Evolutionary conservation across 1,140 invertebrate species (phyloP).

Genomic region (Hylyphantes graminicola): DNA sequence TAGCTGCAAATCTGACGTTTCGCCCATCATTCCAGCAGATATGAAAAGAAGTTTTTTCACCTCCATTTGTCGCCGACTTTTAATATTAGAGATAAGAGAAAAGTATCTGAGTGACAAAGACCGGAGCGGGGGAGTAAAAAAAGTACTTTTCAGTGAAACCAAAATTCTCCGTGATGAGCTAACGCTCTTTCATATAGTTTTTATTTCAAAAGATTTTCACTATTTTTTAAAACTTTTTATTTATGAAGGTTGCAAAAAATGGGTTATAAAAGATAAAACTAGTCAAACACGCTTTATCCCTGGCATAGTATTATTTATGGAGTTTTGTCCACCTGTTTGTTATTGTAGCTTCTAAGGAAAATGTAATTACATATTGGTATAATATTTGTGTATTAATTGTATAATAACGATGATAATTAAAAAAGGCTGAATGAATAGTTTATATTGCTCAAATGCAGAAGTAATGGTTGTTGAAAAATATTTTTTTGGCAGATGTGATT

Average conservation of each 20-base stretch:
- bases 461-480: too few relatives aligned
- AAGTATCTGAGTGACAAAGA: not conserved
- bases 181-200: not conserved
- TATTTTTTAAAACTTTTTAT: not conserved
- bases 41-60: conserved; percentile 12
- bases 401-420: too few relatives aligned
- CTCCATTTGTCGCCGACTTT: conserved; percentile 2
- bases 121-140: not conserved
- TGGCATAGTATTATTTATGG: too few relatives aligned
- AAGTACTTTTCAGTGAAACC: conserved; percentile 1
- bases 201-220: not conserved
- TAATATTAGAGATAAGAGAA: conserved; percentile 17
- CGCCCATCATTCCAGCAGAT: conserved; percentile 10
- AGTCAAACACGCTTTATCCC: too few relatives aligned
- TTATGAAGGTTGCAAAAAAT: not conserved
- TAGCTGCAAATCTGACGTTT: conserved; percentile 11
- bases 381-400: too few relatives aligned
- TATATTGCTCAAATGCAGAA: too few relatives aligned
- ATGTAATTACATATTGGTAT: too few relatives aligned
- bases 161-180: conserved; percentile 28
- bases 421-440: too few relatives aligned
- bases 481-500: too few relatives aligned
- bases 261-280: too few relatives aligned
- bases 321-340: too few relatives aligned
- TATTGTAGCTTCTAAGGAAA: too few relatives aligned